Evolutionary conservation across 2,888 invertebrate species (phyloP).

Genomic region (Loripinus fragilis): DNA sequence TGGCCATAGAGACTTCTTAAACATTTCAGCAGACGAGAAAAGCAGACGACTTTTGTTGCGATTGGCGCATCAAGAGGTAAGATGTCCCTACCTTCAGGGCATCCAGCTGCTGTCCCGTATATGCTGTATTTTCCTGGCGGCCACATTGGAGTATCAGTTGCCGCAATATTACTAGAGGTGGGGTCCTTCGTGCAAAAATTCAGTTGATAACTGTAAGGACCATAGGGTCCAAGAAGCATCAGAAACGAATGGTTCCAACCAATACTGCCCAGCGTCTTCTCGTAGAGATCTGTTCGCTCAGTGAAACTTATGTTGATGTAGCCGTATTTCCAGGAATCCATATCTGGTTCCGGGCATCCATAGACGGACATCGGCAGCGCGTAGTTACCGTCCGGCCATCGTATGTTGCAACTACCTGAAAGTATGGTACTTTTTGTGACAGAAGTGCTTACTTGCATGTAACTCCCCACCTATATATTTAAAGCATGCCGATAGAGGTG

Average conservation of each 20-base stretch:
- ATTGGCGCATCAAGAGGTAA: too few relatives aligned
- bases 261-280: not conserved
- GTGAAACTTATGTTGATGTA: not conserved
- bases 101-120: not conserved
- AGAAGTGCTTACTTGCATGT: too few relatives aligned
- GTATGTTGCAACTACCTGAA: not conserved
- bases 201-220: constrained; percentile 5
- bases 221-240: not conserved
- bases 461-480: too few relatives aligned
- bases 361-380: not conserved
- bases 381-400: constrained; percentile 2
- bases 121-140: not conserved
- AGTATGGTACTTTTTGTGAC: too few relatives aligned
- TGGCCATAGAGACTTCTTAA: too few relatives aligned
- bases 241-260: not conserved
- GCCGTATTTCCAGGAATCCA: not conserved
- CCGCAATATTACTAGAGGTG: not conserved
- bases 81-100: not conserved
- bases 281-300: not conserved
- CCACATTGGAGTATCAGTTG: not conserved
- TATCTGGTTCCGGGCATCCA: not conserved
- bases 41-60: too few relatives aligned
- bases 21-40: too few relatives aligned
- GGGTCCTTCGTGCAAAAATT: not conserved
- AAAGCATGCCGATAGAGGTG: too few relatives aligned